phyloP scores from a whole-genome alignment of 2,113 vertebrate genomes.

The Phocoena phocoena region DNA sequence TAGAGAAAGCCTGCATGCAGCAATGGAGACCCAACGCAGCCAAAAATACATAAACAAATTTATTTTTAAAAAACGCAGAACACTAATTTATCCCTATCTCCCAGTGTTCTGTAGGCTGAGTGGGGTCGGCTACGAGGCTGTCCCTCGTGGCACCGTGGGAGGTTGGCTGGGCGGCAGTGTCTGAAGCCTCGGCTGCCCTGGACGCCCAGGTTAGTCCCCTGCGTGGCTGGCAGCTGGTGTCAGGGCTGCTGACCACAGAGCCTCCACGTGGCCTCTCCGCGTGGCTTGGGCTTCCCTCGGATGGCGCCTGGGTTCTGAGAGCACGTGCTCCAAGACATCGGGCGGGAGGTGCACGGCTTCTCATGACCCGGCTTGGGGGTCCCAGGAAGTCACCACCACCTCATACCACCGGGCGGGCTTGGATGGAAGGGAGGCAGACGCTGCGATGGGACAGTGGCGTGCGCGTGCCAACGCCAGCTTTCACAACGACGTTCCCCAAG shows the following conservation, averaged over 20 bases:
- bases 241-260: no score
- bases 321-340: fast-evolving
- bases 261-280: fast-evolving
- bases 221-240: fast-evolving
- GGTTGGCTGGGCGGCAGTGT: fast-evolving
- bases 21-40: no score
- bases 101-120: not conserved
- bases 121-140: not conserved
- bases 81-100: fast-evolving
- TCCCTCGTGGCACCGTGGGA: fast-evolving
- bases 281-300: fast-evolving
- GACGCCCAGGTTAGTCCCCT: not conserved
- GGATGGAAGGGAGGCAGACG: not conserved
- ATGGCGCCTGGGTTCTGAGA: fast-evolving
- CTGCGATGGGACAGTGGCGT: fast-evolving
- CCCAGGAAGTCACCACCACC: not conserved
- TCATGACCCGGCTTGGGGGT: no score
- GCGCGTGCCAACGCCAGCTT: fast-evolving
- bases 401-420: fast-evolving
- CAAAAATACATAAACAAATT: no score
- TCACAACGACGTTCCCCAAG: fast-evolving
- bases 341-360: fast-evolving
- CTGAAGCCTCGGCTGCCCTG: not conserved
- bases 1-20: no score
- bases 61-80: not conserved